Conservation (phyloP, 2,797 vertebrate genomes). For the Gymnothorax javanicus region DNA sequence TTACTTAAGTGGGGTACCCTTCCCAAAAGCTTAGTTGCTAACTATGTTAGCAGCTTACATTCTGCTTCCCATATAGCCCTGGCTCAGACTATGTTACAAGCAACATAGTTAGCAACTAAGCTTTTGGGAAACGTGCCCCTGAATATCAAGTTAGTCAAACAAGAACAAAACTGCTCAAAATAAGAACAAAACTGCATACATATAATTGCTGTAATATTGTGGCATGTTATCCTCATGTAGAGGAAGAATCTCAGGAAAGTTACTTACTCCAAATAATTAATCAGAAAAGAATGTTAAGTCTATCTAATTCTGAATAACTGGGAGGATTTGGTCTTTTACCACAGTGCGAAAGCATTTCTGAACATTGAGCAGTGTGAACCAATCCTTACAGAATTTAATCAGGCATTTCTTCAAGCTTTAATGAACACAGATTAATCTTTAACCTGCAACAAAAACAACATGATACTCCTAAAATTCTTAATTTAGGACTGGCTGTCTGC, state of each 20-base stretch:
- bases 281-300: not conserved
- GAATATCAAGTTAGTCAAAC: no score
- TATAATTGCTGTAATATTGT: not conserved
- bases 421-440: not conserved
- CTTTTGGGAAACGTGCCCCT: no score
- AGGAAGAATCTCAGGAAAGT: not conserved
- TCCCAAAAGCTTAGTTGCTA: no score
- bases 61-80: no score
- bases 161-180: no score
- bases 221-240: not conserved
- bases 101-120: no score
- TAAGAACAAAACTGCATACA: no score
- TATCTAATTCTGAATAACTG: constrained; percentile 19
- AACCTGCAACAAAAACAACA: not conserved
- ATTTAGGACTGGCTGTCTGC: not conserved
- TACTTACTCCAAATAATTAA: not conserved
- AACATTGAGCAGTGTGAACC: not conserved
- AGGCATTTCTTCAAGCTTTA: constrained; percentile 9
- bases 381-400: constrained; percentile 30
- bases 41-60: no score
- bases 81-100: no score
- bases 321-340: not conserved
- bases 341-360: constrained; percentile 10
- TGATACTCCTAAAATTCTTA: not conserved
- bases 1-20: not conserved